Percentiles rank a stretch among this genome's conserved stretches.
Evolutionary conservation across 2,888 invertebrate species (phyloP).

Genomic region (Agonopterix heracliana): DNA sequence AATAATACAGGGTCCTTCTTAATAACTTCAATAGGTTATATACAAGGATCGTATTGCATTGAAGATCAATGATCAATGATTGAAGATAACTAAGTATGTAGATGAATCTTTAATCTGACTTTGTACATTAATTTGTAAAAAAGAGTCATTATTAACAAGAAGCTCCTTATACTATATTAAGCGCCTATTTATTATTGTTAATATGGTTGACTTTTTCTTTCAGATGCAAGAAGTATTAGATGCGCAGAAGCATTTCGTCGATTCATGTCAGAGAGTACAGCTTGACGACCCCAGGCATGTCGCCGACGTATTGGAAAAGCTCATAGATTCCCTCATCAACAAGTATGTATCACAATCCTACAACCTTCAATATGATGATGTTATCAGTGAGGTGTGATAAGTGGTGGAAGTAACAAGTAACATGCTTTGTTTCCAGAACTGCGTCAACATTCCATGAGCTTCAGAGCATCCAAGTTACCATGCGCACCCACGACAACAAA

Average conservation of each 20-base stretch:
- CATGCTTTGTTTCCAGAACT: constrained; percentile 55
- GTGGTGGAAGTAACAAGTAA: neutral
- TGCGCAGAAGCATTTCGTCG: constrained; percentile 79
- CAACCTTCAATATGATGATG: neutral
- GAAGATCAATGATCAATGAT: too few species aligned
- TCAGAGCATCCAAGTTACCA: constrained; percentile 70
- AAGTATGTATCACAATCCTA: constrained; percentile 57
- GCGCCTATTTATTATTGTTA: too few species aligned
- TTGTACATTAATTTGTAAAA: too few species aligned
- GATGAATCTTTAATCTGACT: too few species aligned
- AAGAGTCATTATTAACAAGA: too few species aligned
- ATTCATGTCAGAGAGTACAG: constrained; percentile 80
- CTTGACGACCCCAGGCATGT: constrained; percentile 79
- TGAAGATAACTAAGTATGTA: too few species aligned
- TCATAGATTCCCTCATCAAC: constrained; percentile 78
- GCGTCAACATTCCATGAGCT: constrained; percentile 73
- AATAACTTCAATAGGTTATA: neutral
- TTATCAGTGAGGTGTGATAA: neutral
- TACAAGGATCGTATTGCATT: too few species aligned
- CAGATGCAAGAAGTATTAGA: constrained; percentile 77
- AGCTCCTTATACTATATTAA: too few species aligned
- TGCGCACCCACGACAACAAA: constrained; percentile 57
- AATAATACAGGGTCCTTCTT: too few species aligned
- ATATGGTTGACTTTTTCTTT: constrained; percentile 12
- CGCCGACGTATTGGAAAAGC: constrained; percentile 77